These are phyloP conservation scores for Melipona beecheii DNA, from an alignment of 2,888 invertebrate genomes.

Conservation along the genomic window DNA sequence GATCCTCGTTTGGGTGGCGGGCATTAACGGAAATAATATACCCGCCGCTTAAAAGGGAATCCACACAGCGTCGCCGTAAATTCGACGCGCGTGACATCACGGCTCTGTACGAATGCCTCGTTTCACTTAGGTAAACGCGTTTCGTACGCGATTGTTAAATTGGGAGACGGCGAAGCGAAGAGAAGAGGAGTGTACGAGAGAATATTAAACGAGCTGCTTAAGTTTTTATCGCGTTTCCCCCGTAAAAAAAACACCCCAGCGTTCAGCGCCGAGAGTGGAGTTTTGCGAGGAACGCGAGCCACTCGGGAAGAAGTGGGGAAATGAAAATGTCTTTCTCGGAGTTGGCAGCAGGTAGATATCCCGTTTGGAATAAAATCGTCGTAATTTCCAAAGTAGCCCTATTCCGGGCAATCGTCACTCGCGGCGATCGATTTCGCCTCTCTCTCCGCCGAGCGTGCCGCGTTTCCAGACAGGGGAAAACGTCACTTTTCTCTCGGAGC, in stretches of 20 bases:
- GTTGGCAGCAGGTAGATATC: not conserved
- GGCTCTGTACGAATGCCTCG: no score
- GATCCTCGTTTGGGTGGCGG: not conserved
- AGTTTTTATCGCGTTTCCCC: not conserved
- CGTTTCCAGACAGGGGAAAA: constrained; percentile 49
- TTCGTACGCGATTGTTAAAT: not conserved
- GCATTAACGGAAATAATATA: not conserved
- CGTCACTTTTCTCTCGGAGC: constrained; percentile 47
- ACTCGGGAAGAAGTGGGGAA: not conserved
- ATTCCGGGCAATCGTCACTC: constrained; percentile 63
- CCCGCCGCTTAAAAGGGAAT: not conserved
- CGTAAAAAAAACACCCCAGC: not conserved
- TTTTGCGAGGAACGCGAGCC: not conserved
- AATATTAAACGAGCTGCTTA: not conserved
- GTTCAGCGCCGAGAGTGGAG: not conserved
- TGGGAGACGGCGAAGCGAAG: not conserved
- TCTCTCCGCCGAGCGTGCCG: constrained; percentile 30
- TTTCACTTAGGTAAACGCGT: not conserved
- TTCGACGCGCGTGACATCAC: not conserved
- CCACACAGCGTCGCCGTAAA: not conserved
- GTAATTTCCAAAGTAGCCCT: constrained; percentile 42
- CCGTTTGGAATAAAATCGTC: not conserved
- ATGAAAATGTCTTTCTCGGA: not conserved
- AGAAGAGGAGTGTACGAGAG: no score
- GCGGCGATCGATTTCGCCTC: constrained; percentile 45